Percentiles rank a stretch among this genome's conserved stretches.
phyloP scores from a whole-genome alignment of 92 coral and sea anemone species.

The Epizoanthus rinbou region DNA sequence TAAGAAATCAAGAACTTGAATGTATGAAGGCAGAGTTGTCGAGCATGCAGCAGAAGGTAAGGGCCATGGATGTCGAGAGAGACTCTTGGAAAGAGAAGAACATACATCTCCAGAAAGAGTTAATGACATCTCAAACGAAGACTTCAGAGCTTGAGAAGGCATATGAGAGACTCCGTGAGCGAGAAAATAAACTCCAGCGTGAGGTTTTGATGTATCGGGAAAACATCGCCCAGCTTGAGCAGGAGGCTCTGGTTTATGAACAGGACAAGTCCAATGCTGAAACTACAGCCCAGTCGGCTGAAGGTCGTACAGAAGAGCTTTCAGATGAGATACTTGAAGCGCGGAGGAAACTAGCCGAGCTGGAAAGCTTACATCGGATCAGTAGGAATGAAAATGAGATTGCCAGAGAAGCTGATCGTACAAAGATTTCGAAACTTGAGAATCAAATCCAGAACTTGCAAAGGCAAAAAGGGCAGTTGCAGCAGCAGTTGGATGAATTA shows the following conservation, averaged over 20 bases:
- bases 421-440: conserved; percentile 77
- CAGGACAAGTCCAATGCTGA: conserved; percentile 67
- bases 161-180: conserved; percentile 61
- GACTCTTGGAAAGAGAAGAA: conserved; percentile 72
- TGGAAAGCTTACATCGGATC: conserved; percentile 59
- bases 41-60: conserved; percentile 54
- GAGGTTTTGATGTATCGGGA: conserved; percentile 60
- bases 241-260: conserved; percentile 54
- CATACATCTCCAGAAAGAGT: conserved; percentile 74
- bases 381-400: conserved; percentile 61
- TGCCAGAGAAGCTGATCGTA: conserved; percentile 63
- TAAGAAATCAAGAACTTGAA: conserved; percentile 61
- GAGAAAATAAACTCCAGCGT: conserved; percentile 68
- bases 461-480: conserved; percentile 70
- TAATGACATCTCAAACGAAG: conserved; percentile 63
- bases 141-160: conserved; percentile 67
- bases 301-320: conserved; percentile 62
- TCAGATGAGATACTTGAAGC: conserved; percentile 72
- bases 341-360: conserved; percentile 65
- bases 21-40: conserved; percentile 62
- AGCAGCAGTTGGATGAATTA: conserved; percentile 76
- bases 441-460: conserved; percentile 70
- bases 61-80: conserved; percentile 66
- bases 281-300: conserved; percentile 62
- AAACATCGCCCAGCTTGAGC: conserved; percentile 64